Evolutionary conservation across 2,113 vertebrate species (phyloP).

Genomic region (Vulpes vulpes): DNA sequence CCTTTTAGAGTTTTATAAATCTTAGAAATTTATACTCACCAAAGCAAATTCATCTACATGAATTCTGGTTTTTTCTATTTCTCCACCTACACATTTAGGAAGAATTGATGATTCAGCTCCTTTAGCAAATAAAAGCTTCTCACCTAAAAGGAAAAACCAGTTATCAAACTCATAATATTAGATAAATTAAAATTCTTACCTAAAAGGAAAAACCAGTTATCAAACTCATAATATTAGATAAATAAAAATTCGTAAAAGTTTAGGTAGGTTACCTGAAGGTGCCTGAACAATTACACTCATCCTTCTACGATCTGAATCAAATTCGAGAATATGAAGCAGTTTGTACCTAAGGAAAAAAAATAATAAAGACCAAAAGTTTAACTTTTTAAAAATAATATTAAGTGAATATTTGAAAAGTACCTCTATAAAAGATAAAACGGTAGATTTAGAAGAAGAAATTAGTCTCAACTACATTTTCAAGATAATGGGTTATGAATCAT

Average conservation of each 20-base stretch:
- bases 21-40: constrained; percentile 88
- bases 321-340: constrained; percentile 96
- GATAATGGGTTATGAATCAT: neutral
- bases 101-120: constrained; percentile 97
- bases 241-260: constrained; percentile 42
- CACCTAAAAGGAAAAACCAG: constrained; percentile 87
- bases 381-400: neutral
- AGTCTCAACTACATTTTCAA: constrained; percentile 44
- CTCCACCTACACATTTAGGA: constrained; percentile 92
- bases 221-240: constrained; percentile 19
- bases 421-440: constrained; percentile 48
- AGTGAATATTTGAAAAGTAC: constrained; percentile 17
- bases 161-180: constrained; percentile 8
- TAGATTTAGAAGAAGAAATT: constrained; percentile 4
- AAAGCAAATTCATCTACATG: constrained; percentile 98
- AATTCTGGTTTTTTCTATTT: constrained; percentile 95
- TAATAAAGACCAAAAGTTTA: constrained; percentile 42
- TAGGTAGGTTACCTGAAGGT: constrained; percentile 90
- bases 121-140: constrained; percentile 96
- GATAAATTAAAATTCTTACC: constrained; percentile 87
- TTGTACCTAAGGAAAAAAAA: constrained; percentile 90
- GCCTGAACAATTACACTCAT: constrained; percentile 98
- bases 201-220: constrained; percentile 80
- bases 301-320: constrained; percentile 95
- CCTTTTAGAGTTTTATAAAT: neutral